phyloP scores from a whole-genome alignment of 2,888 invertebrate genomes.

The Oxytorus armatus region DNA sequence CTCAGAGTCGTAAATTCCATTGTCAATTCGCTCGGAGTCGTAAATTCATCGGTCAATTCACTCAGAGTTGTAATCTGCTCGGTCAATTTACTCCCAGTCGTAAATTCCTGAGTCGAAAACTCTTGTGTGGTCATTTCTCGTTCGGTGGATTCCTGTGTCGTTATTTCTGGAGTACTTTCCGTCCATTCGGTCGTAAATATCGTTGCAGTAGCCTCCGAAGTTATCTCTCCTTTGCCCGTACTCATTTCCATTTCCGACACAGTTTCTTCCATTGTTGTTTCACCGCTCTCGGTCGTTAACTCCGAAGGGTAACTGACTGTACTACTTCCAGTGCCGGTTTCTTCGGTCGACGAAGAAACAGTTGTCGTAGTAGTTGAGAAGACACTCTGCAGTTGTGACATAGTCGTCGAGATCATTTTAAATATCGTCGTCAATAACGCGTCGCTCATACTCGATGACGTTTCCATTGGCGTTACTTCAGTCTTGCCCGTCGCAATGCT shows the following conservation, averaged over 20 bases:
- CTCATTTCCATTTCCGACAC: not conserved
- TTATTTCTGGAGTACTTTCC: not conserved
- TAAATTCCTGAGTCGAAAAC: too few species aligned
- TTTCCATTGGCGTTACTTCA: slow-evolving; percentile 15
- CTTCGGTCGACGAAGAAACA: slow-evolving; percentile 10
- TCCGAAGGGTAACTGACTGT: not conserved
- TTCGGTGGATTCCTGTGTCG: too few species aligned
- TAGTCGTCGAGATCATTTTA: slow-evolving; percentile 29
- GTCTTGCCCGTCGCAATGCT: not conserved
- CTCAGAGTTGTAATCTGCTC: too few species aligned
- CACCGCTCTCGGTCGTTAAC: not conserved
- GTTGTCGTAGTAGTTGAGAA: slow-evolving; percentile 16
- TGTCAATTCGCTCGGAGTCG: too few species aligned
- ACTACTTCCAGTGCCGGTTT: slow-evolving; percentile 5
- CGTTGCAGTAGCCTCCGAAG: not conserved
- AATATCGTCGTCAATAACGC: slow-evolving; percentile 16
- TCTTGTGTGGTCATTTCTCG: not conserved
- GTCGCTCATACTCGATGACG: not conserved
- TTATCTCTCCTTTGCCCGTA: not conserved
- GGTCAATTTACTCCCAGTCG: too few species aligned
- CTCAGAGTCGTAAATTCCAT: too few species aligned
- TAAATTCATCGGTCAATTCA: too few species aligned
- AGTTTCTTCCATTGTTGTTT: slow-evolving; percentile 8
- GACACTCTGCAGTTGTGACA: slow-evolving; percentile 30
- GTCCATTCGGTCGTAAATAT: not conserved